Conservation (phyloP, 2,888 invertebrate genomes). For the Hypolimnas misippus region DNA sequence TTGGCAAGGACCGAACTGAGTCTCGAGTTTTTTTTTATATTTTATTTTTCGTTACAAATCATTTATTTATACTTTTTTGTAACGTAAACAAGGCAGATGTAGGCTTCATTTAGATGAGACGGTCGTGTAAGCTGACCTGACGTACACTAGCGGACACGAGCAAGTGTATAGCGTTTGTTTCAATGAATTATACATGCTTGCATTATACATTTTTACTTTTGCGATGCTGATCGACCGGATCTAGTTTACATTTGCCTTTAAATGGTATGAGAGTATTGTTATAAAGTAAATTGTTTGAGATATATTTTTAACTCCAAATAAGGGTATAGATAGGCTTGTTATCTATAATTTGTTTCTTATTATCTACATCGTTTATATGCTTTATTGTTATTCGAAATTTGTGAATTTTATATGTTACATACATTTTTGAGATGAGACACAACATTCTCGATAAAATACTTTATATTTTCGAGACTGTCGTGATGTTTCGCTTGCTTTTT, state of each 20-base stretch:
- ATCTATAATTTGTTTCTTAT: constrained; percentile 1
- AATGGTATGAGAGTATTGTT: constrained; percentile 4
- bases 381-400: constrained; percentile 5
- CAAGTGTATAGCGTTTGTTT: constrained; percentile 36
- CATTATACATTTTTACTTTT: neutral
- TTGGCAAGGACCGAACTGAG: constrained; percentile 76
- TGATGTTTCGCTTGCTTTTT: too few relatives aligned
- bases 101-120: constrained; percentile 75
- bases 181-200: constrained; percentile 38
- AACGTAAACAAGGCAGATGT: constrained; percentile 74
- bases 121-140: constrained; percentile 62
- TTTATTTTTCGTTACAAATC: constrained; percentile 78
- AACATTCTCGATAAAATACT: too few relatives aligned
- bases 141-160: constrained; percentile 45
- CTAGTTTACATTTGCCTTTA: constrained; percentile 10
- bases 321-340: neutral
- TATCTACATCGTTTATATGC: neutral
- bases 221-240: constrained; percentile 6
- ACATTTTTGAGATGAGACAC: neutral
- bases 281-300: neutral
- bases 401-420: neutral
- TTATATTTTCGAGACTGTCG: too few relatives aligned
- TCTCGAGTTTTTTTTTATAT: constrained; percentile 67
- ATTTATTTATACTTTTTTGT: constrained; percentile 73
- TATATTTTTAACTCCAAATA: constrained; percentile 6